Evolutionary conservation across 1,140 invertebrate genomes (phyloP).

Genomic region (Ptiloglossa arizonensis): DNA sequence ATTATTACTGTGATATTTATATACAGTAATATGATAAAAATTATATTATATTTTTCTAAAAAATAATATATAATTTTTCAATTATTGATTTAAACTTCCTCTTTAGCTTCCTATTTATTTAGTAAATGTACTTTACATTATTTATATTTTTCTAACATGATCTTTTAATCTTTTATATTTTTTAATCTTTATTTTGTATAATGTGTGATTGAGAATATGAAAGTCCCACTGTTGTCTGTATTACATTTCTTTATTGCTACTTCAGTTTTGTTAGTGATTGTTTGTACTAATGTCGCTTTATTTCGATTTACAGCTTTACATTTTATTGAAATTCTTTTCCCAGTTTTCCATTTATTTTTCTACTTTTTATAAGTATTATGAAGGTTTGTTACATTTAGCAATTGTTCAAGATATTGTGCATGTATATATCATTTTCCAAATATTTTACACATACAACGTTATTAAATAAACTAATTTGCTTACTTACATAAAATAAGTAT

Average conservation of each 20-base stretch:
- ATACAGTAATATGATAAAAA: neutral
- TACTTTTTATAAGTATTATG: slow-evolving; percentile 7
- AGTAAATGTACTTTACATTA: slow-evolving; percentile 27
- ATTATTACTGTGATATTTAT: neutral
- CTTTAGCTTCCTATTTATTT: slow-evolving; percentile 30
- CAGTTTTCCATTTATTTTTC: slow-evolving; percentile 21
- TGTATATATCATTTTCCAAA: slow-evolving; percentile 8
- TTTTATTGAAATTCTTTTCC: slow-evolving; percentile 8
- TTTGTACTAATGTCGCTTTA: slow-evolving; percentile 45
- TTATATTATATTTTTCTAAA: neutral
- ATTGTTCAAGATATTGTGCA: slow-evolving; percentile 10
- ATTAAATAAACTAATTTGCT: neutral
- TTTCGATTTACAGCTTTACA: slow-evolving; percentile 28
- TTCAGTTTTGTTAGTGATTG: slow-evolving; percentile 35
- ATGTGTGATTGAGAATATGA: neutral
- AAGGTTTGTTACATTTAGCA: slow-evolving; percentile 25
- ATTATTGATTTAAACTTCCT: slow-evolving; percentile 22
- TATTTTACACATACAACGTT: neutral
- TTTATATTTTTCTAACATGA: slow-evolving; percentile 22
- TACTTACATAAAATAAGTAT: neutral
- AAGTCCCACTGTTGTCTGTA: neutral
- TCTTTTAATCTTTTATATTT: slow-evolving; percentile 15
- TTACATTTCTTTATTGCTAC: slow-evolving; percentile 3
- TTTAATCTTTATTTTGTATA: slow-evolving; percentile 1
- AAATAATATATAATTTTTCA: neutral